Evolutionary conservation across 2,888 invertebrate genomes (phyloP).

Genomic region (Sacculina carcini): DNA sequence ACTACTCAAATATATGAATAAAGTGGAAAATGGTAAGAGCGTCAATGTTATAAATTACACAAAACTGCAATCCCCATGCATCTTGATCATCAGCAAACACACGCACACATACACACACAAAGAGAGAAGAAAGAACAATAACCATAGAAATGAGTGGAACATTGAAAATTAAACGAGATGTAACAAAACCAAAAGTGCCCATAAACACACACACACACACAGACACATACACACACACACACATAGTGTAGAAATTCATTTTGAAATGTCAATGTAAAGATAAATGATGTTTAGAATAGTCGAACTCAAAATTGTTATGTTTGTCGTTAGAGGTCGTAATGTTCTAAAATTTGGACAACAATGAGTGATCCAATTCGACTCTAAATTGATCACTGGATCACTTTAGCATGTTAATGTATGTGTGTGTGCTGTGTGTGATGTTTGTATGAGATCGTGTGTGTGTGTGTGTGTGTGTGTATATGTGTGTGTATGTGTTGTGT

Average conservation of each 20-base stretch:
- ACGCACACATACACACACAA: conserved; percentile 1
- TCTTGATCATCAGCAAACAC: neutral
- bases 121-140: neutral
- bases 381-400: neutral
- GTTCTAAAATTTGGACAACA: too few species aligned
- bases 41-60: neutral
- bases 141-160: neutral
- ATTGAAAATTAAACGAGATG: neutral
- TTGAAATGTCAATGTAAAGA: too few species aligned
- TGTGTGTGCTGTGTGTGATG: neutral
- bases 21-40: neutral
- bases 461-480: neutral
- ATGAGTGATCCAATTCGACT: neutral
- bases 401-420: neutral
- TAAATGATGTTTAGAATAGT: conserved; percentile 1
- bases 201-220: conserved; percentile 8
- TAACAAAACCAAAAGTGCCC: conserved; percentile 1
- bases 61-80: neutral
- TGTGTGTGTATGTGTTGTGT: neutral
- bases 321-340: too few species aligned
- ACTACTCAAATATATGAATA: too few species aligned
- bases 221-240: conserved; percentile 7
- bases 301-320: too few species aligned
- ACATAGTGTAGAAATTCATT: too few species aligned
- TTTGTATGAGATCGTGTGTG: neutral